These are phyloP conservation scores for Coleophora deauratella DNA, from an alignment of 2,888 invertebrate genomes.

Conservation along the genomic window DNA sequence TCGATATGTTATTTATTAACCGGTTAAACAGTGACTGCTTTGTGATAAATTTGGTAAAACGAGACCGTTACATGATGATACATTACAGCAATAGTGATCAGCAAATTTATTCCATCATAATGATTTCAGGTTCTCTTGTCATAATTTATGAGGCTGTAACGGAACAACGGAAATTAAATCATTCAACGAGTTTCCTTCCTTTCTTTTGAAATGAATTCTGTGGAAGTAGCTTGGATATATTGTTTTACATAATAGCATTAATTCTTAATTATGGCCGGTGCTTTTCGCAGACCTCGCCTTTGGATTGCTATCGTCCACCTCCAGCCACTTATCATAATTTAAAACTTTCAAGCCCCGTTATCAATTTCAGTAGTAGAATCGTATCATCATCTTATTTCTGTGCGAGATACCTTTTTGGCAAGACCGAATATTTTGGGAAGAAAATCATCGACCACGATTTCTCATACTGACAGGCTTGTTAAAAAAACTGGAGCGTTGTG, in stretches of 20 bases:
- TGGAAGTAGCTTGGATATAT: neutral
- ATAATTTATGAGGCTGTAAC: slow-evolving; percentile 28
- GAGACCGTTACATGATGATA: too few relatives aligned
- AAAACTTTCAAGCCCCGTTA: slow-evolving; percentile 6
- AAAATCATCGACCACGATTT: slow-evolving; percentile 27
- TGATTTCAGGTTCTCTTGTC: slow-evolving; percentile 13
- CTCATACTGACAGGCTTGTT: slow-evolving; percentile 29
- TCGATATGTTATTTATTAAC: too few relatives aligned
- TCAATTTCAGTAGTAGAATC: too few relatives aligned
- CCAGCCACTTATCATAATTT: slow-evolving; percentile 6
- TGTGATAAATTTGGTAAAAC: too few relatives aligned
- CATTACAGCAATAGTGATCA: too few relatives aligned
- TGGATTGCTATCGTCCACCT: slow-evolving; percentile 2
- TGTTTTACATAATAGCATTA: slow-evolving; percentile 9
- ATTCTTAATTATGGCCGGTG: slow-evolving; percentile 2
- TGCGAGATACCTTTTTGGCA: too few relatives aligned
- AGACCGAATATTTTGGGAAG: neutral
- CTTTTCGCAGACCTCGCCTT: neutral
- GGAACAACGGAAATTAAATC: slow-evolving; percentile 35
- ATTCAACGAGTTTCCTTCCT: slow-evolving; percentile 27
- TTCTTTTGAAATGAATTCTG: slow-evolving; percentile 18
- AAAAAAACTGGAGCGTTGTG: slow-evolving; percentile 34
- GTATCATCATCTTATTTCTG: too few relatives aligned
- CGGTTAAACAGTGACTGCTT: too few relatives aligned
- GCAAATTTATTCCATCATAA: slow-evolving; percentile 1